These are phyloP conservation scores for Melinaea menophilus DNA, from an alignment of 2,888 invertebrate genomes.

Conservation along the genomic window DNA sequence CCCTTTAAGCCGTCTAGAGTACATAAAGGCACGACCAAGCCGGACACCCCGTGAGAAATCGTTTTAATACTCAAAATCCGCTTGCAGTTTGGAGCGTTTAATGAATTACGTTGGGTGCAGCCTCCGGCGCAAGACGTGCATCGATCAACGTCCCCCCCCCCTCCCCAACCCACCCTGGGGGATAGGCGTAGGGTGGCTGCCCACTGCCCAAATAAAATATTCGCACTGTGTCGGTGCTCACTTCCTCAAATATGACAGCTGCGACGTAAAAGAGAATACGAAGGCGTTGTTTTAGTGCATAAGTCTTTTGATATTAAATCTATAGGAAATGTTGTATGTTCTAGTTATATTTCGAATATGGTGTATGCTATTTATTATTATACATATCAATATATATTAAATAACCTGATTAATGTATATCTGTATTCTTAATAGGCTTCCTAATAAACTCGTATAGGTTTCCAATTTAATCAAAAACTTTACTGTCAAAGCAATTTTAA, in stretches of 20 bases:
- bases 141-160: constrained; percentile 79
- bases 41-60: constrained; percentile 75
- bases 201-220: constrained; percentile 76
- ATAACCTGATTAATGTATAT: too few species aligned
- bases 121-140: constrained; percentile 81
- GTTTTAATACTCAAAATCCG: constrained; percentile 78
- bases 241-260: constrained; percentile 61
- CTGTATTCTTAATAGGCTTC: too few species aligned
- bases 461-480: too few species aligned
- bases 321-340: constrained; percentile 18
- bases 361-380: too few species aligned
- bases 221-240: constrained; percentile 58
- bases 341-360: constrained; percentile 1
- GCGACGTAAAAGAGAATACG: constrained; percentile 48
- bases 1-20: constrained; percentile 47
- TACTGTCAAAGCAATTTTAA: too few species aligned
- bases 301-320: constrained; percentile 11
- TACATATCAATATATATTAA: too few species aligned
- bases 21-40: constrained; percentile 59
- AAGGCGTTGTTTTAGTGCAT: constrained; percentile 33
- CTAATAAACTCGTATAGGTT: too few species aligned
- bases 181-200: constrained; percentile 65
- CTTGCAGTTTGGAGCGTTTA: constrained; percentile 76
- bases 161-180: constrained; percentile 41
- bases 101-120: constrained; percentile 78